Base-by-base conservation (phyloP, 1,140 invertebrate genomes). In the Lordiphosa mommai region DNA sequence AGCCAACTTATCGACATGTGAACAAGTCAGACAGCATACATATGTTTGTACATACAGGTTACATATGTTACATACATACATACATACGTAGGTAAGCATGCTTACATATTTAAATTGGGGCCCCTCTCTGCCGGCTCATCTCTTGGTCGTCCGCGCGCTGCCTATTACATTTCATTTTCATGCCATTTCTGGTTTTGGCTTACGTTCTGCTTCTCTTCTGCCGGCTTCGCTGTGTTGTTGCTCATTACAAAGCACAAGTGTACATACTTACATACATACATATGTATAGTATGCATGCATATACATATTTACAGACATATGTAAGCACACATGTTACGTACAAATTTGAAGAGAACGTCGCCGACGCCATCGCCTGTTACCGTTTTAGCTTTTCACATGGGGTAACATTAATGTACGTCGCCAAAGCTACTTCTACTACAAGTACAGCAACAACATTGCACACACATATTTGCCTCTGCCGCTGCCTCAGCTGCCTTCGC, bases 141-240 rank as follows among this genome's bases (percentile, higher is more conserved):
- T 12, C 38, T 50, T 33, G 7, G 41, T 33, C 47, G 53, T 61
- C 59, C 56, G 43, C n/a, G n/a, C n/a, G n/a, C 49, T 61, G 30
- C 67, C 61, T 58, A 84, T 84, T 72, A 76, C 72, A 71, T 76
- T 79, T 73, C 48, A 55, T 57, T 82, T 80, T 74, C 61, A 71
- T 82, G 43, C 58, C 71, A 49, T 76, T 82, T 82, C 77, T 82
- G 76, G 76, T 82, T 82, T 84, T 71, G 52, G 71, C 57, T 79
- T 60, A 66, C 66, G 55, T 46, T 48, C 49, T 32, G 44, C 37
- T 30, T 47, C 20, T 47, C 20, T 9, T 46, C 16, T 48, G 29
- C 53, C 47, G 17, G 27, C 46, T 32, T 38, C 34, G 34, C 34
- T 52, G 20, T 41, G 53, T 53, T 52, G 29, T 32, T 60, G 63